Base-by-base conservation (phyloP, 2,797 vertebrate species). In the Yasuhikotakia modesta region DNA sequence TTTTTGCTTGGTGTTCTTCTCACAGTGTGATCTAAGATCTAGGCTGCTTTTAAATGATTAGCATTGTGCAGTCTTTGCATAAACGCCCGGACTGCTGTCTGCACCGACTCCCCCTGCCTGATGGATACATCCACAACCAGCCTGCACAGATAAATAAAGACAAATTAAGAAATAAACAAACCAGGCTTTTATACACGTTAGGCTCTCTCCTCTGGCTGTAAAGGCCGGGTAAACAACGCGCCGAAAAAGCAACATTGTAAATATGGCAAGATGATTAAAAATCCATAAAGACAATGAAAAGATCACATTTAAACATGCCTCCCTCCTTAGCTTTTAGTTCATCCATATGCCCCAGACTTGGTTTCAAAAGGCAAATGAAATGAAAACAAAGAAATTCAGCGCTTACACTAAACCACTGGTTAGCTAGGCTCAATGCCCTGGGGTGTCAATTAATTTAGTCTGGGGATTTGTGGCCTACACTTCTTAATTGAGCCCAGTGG, bases 371-470 rank as follows among this genome's bases (percentile, higher is more conserved):
- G 85, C 81, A 43, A 70, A 74, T 73, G 84, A 87, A 90, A 89
- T 88, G 79, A 92, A 93, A 91, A 92, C 90, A 92, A 93, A 92
- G 86, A 90, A 89, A 87, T 91, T 78, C 85, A 89, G 89, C 80
- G 84, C 89, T 90, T 90, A 88, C 79, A 86, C 88, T 88, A 81
- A 84, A 87, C 86, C 69, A 64, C 86, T 88, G 88, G 89, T 88
- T 90, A 86, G 87, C 84, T 87, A 85, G 88, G 88, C 77, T 84
- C 85, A 89, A 92, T 87, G 89, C 92, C 92, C 92, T 88, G 85
- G 91, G 91, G 92, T 91, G 89, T 93, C 93, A 94, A 93, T 93
- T 94, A 94, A 93, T 93, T 93, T 91, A 93, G 92, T 92, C 92
- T 90, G 82, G 92, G 92, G 92, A 93, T 93, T 93, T 93, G 91